Evolutionary conservation across 2,113 vertebrate species (phyloP).

Genomic region (Entomyzon cyanotis): DNA sequence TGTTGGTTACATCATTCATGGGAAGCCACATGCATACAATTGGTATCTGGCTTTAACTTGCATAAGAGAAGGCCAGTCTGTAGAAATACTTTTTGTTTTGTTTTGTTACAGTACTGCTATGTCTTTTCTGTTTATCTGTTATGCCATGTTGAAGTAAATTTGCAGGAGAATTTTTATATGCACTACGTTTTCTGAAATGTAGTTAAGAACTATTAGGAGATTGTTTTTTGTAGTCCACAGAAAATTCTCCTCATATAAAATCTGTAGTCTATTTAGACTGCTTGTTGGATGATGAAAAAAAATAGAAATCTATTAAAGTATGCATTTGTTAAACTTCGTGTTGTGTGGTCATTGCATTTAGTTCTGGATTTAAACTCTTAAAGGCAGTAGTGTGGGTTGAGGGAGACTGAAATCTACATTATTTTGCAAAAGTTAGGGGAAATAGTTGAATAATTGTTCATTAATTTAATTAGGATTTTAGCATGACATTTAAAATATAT

Average conservation of each 20-base stretch:
- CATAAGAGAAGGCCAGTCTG: not conserved
- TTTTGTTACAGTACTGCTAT: not conserved
- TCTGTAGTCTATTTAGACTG: not conserved
- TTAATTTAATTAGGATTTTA: not conserved
- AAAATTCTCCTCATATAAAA: not conserved
- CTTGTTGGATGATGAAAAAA: not conserved
- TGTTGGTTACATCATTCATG: not conserved
- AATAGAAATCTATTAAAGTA: not conserved
- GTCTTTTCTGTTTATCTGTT: not conserved
- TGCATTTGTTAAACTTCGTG: not conserved
- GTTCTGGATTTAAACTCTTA: not conserved
- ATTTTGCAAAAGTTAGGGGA: not conserved
- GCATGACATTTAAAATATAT: not conserved
- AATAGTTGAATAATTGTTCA: not conserved
- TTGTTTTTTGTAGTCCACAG: not conserved
- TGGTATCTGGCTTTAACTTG: not conserved
- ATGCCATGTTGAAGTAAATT: not conserved
- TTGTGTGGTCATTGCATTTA: not conserved
- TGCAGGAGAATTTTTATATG: not conserved
- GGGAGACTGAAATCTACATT: not conserved
- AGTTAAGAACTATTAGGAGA: not conserved
- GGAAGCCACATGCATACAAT: not conserved
- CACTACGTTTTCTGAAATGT: not conserved
- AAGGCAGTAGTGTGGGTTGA: not conserved
- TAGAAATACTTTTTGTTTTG: not conserved